Base-by-base conservation (phyloP, 1,140 invertebrate species). In the Pseudomyrmex dendroicus region DNA sequence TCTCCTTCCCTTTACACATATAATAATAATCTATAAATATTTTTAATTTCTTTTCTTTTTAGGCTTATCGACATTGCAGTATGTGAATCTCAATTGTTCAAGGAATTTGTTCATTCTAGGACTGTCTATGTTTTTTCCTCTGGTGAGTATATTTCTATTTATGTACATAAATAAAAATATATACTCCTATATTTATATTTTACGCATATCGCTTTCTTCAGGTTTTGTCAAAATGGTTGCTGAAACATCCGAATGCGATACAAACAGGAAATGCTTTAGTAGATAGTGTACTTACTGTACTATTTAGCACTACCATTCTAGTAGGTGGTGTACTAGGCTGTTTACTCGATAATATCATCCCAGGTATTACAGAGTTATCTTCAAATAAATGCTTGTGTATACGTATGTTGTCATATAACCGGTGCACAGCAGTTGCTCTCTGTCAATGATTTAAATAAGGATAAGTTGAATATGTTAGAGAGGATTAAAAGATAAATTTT, bases 51-150 rank as follows among this genome's bases (percentile, higher is more conserved):
- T 89, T 57, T 59, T 46, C 2, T 89, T 92, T 89, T 85, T 90
- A 96, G 96, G 96, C 84, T 92, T 98, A 1, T 98, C 97, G 0
- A 97, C 97, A 17, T 94, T 98, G 12, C 97, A 98, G 90, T 97
- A 97, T 89, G 96, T 98, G 22, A 95, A 98, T 90, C 93, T 98
- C 46, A 97, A 97, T 90, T 98, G 97, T 13, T 95, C 97, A 1
- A 94, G 97, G 76, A 98, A 98, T 94, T 93, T 98, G 2, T 98
- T 98, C 91, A 97, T 98, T 73, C 95, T 98, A n/a, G 98, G 98
- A 13, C 96, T 98, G 84, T 97, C 97, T 9, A 95, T 98, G 54
- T 98, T 98, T 91, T 97, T 98, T 85, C 97, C 97, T 8, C 90
- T 98, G 92, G 97, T 96, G 93, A 92, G 87, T 77, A 56, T 3